A percentile compares a stretch with the other conserved stretches of the same genome.
Conservation (phyloP, 2,888 invertebrate genomes). For the Hoplodrina ambigua region DNA sequence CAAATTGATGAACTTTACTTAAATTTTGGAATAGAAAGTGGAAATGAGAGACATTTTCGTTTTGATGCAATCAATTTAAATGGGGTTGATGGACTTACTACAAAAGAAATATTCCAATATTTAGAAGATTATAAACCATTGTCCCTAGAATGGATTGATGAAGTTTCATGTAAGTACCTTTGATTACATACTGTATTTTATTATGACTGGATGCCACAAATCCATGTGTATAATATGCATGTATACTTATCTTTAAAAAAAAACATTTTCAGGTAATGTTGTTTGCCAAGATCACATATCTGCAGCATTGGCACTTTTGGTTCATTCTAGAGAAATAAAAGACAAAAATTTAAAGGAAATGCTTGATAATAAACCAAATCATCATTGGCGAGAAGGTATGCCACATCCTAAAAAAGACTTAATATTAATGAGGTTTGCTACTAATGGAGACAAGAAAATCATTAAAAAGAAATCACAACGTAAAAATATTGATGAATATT, state of each 20-base stretch:
- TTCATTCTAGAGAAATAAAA: slow-evolving; percentile 89
- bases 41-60: slow-evolving; percentile 91
- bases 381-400: slow-evolving; percentile 94
- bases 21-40: slow-evolving; percentile 86
- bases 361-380: slow-evolving; percentile 90
- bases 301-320: slow-evolving; percentile 91
- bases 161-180: slow-evolving; percentile 92
- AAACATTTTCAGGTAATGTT: slow-evolving; percentile 90
- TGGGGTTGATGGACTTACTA: slow-evolving; percentile 94
- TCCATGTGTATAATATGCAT: no score
- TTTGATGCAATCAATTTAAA: slow-evolving; percentile 94
- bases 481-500: slow-evolving; percentile 68
- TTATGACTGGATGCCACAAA: no score
- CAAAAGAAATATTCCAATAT: slow-evolving; percentile 95
- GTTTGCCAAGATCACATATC: slow-evolving; percentile 91
- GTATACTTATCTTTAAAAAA: neutral
- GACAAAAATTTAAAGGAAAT: slow-evolving; percentile 80
- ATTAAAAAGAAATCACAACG: slow-evolving; percentile 84
- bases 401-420: slow-evolving; percentile 92
- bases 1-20: slow-evolving; percentile 87
- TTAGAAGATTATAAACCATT: slow-evolving; percentile 94
- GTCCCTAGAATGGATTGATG: slow-evolving; percentile 95
- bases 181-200: no score
- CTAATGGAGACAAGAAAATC: slow-evolving; percentile 93
- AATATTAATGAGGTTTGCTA: slow-evolving; percentile 94